Percentiles rank a stretch among this genome's conserved stretches.
Evolutionary conservation across 2,888 invertebrate genomes (phyloP).

Genomic region (Drosophila aldrichi): DNA sequence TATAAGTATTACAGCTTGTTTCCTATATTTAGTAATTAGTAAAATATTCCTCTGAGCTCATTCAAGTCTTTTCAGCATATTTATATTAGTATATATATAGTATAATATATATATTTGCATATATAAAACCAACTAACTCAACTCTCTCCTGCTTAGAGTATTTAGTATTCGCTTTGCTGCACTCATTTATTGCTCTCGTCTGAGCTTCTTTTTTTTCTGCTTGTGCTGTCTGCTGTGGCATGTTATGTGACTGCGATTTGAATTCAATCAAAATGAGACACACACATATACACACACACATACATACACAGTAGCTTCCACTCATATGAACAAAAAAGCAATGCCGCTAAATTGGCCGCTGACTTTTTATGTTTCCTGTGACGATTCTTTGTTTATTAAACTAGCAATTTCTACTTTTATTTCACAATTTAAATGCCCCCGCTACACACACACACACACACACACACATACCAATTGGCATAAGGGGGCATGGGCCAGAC

Average conservation of each 20-base stretch:
- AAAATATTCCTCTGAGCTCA: too few species aligned
- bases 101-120: too few species aligned
- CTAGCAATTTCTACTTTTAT: slow-evolving; percentile 79
- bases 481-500: slow-evolving; percentile 23
- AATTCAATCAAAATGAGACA: slow-evolving; percentile 83
- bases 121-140: not conserved
- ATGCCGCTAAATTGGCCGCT: slow-evolving; percentile 76
- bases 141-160: slow-evolving; percentile 24
- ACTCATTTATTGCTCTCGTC: not conserved
- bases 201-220: slow-evolving; percentile 36
- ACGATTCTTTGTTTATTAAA: slow-evolving; percentile 67
- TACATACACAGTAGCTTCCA: slow-evolving; percentile 8
- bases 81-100: too few species aligned
- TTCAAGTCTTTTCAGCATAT: too few species aligned
- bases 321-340: slow-evolving; percentile 44
- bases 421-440: slow-evolving; percentile 73
- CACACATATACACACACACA: slow-evolving; percentile 18
- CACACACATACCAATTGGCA: not conserved
- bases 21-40: too few species aligned
- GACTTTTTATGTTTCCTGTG: slow-evolving; percentile 78
- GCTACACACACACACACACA: not conserved
- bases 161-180: slow-evolving; percentile 18
- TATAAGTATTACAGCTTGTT: too few species aligned
- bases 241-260: slow-evolving; percentile 80
- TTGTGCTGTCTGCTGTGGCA: slow-evolving; percentile 62